Conservation (phyloP, 1,140 invertebrate species). For the Brachionus asplanchnoidis region DNA sequence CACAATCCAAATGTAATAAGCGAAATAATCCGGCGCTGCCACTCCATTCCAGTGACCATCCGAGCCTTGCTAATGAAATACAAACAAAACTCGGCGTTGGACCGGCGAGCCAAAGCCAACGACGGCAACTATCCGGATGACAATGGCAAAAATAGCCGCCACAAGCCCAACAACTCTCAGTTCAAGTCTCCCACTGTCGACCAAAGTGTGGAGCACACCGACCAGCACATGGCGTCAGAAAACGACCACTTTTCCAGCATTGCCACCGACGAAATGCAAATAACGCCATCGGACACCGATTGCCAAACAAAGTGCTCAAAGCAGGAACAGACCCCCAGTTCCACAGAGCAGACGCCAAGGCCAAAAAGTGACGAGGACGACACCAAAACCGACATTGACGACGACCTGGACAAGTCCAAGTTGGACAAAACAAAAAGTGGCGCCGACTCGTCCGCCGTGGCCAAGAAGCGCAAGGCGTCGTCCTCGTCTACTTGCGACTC, state of each 20-base stretch:
- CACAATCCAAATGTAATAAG: conserved; percentile 18
- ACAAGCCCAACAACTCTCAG: not conserved
- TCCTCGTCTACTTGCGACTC: not conserved
- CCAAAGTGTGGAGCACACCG: not conserved
- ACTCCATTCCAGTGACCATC: conserved; percentile 13
- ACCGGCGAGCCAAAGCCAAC: not conserved
- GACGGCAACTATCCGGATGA: not conserved
- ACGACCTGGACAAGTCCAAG: not conserved
- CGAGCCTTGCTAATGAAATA: conserved; percentile 18
- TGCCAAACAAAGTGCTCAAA: not conserved
- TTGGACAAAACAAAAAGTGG: not conserved
- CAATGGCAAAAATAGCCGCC: conserved; percentile 4
- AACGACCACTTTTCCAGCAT: not conserved
- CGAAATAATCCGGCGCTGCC: conserved; percentile 7
- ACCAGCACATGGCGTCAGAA: not conserved
- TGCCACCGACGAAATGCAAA: not conserved
- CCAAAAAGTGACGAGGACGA: not conserved
- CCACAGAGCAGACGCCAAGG: not conserved
- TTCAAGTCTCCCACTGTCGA: not conserved
- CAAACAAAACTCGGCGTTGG: conserved; percentile 4
- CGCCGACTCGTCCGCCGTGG: not conserved
- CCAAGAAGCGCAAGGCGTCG: not conserved
- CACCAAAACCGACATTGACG: not conserved
- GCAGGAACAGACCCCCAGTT: not conserved
- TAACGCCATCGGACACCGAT: not conserved